Evolutionary conservation across 2,888 invertebrate genomes (phyloP).

Genomic region (Electrophaes corylata): DNA sequence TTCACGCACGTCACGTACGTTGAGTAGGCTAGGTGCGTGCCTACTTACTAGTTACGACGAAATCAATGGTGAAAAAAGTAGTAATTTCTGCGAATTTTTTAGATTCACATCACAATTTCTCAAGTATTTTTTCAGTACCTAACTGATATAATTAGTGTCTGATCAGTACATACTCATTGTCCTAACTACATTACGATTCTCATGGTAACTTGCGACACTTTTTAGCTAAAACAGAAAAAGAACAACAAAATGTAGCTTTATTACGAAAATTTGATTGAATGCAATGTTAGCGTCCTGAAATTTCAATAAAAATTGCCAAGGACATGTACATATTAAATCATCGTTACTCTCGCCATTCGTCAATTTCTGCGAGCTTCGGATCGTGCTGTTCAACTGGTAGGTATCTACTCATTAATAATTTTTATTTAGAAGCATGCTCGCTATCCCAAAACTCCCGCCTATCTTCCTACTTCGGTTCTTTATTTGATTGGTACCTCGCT

Average conservation of each 20-base stretch:
- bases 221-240: slow-evolving; percentile 31
- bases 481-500: not conserved
- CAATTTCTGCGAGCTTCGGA: slow-evolving; percentile 70
- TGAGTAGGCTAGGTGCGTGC: too few species aligned
- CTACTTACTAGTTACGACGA: too few species aligned
- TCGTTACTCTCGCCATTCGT: slow-evolving; percentile 72
- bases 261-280: slow-evolving; percentile 21
- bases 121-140: not conserved
- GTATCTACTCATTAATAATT: slow-evolving; percentile 44
- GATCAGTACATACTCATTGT: too few species aligned
- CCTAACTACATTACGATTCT: too few species aligned
- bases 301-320: slow-evolving; percentile 72
- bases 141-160: too few species aligned
- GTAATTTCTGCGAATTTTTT: not conserved
- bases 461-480: not conserved
- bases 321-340: slow-evolving; percentile 81
- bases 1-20: too few species aligned
- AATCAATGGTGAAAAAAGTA: not conserved
- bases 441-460: not conserved
- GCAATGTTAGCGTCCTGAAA: slow-evolving; percentile 54
- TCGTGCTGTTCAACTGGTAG: slow-evolving; percentile 74
- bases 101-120: not conserved
- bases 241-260: slow-evolving; percentile 49
- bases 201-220: not conserved
- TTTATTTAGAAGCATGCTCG: not conserved